Base-by-base conservation (phyloP, 92 coral and sea anemone species). In the Phenganax subtilis region DNA sequence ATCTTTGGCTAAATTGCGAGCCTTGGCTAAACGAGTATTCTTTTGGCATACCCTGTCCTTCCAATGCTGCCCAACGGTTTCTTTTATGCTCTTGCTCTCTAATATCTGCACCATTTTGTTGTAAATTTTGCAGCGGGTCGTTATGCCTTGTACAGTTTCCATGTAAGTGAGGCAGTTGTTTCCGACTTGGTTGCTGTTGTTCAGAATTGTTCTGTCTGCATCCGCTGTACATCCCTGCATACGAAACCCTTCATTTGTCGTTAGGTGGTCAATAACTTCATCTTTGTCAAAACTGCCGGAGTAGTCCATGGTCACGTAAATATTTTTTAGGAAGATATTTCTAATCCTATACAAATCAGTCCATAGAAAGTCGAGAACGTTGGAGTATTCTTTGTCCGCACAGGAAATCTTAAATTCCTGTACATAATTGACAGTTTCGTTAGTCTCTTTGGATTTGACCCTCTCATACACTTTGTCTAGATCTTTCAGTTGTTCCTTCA, bases 281-380 rank as follows among this genome's bases (percentile, higher is more conserved):
- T 82, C 86, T 73, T 82, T 84, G 62, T 76, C 87, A 76, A 76
- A 84, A 51, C 87, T 84, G 75, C 86, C 86, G n/a, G 82, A 61
- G 57, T 83, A 83, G 58, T 83, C 86, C 72, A 83, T 61, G 6
- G 87, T 84, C 54, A 83, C 31, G 82, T 73, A 83, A 58, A 83
- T 83, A 60, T 83, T 72, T 61, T 83, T 83, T 75, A 84, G 75
- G 75, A 76, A 84, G 77, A 76, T 59, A 20, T 84, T 84, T 54
- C 87, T 76, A 31, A 84, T 60, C 71, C 14, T 55, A 83, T 84
- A 76, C 63, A 76, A 76, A 29, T 84, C 87, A 29, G 84, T 52
- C 51, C 87, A 83, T 9, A 84, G 55, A 76, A 84, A 84, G 27
- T 61, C 71, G 67, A 84, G 68, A 10, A 84, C 87, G 28, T 76